Conservation (phyloP, 2,888 invertebrate species). For the Malthinus seriepunctatus region DNA sequence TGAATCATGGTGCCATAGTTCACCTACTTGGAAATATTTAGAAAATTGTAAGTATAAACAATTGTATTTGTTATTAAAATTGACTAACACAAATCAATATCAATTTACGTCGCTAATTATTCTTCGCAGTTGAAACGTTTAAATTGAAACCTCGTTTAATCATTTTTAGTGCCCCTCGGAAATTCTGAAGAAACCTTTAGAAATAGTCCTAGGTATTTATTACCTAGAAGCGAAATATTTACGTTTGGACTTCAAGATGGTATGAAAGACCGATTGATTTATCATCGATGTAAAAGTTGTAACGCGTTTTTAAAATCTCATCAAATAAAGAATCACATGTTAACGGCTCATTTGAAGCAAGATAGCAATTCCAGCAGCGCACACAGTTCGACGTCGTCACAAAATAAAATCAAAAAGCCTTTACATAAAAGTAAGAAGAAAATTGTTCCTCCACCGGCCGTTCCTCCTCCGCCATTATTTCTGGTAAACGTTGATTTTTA, state of each 20-base stretch:
- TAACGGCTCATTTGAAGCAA: conserved; percentile 14
- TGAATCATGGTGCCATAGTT: conserved; percentile 12
- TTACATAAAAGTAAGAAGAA: conserved; percentile 45
- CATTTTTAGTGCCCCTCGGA: conserved; percentile 20
- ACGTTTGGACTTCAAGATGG: conserved; percentile 24
- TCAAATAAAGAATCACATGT: conserved; percentile 18
- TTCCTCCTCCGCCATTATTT: conserved; percentile 44
- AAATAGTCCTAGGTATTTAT: conserved; percentile 19
- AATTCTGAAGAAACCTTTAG: conserved; percentile 13
- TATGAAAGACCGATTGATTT: conserved; percentile 19
- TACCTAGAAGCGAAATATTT: conserved; percentile 19
- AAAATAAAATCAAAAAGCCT: conserved; percentile 18
- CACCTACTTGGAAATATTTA: conserved; percentile 13
- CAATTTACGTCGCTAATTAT: not conserved
- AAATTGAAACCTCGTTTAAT: not conserved
- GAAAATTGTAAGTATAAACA: conserved; percentile 19
- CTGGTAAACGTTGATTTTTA: conserved; percentile 36
- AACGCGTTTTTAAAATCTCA: conserved; percentile 19
- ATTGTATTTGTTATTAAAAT: not conserved
- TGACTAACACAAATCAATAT: not conserved
- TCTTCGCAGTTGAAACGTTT: not conserved
- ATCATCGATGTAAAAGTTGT: conserved; percentile 17
- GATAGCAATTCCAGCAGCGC: conserved; percentile 1
- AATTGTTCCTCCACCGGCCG: conserved; percentile 39
- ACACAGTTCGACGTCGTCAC: not conserved